Evolutionary conservation across 2,113 vertebrate genomes (phyloP), one percentile per base, ranked within the genome.

Genomic region (Hemiscyllium ocellatum): DNA sequence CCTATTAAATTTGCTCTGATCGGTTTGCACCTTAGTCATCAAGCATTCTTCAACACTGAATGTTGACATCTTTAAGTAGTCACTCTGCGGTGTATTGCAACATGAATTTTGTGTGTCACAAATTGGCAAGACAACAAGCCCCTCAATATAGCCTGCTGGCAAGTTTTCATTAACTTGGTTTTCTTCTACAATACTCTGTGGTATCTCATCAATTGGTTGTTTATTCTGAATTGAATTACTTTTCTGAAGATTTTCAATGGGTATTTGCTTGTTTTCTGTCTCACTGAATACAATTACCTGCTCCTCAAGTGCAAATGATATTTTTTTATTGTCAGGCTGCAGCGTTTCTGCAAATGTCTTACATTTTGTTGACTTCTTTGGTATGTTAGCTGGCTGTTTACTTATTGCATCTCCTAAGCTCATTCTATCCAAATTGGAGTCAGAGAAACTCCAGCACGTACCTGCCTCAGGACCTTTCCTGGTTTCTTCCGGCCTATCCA

Each of bases 181-280:
- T 95, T 95, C 69, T 95, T 76, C 94, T 52, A 72, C 10, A 72
- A 72, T 95, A 72, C 69, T 95, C 52, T 95, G 68, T 95, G 94
- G 37, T 47, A 76, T 95, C 42, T 95, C 47, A 72, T 50, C 94
- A 95, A 52, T 50, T 70, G 69, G 68, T 24, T 70, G 93, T 47
- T 70, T 94, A 70, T 94, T 94, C 93, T 70, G 66, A 94, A 72
- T 47, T 76, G 69, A 72, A 52, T 70, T 70, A 50, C 69, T 69
- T 95, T 33, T 37, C 94, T 52, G 94, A 13, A 33, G 68, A 76
- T 70, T 95, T 95, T 95, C 94, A 52, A 95, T 47, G 50, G 69
- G 26, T 72, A 24, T 47, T 52, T 76, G 72, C 42, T 95, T 47
- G 50, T 72, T 76, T 72, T 76, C 69, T 72, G 69, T 29, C 24